A percentile compares a stretch with the other conserved stretches of the same genome.
Conservation (phyloP, 2,888 invertebrate species). For the Steinernema hermaphroditum region DNA sequence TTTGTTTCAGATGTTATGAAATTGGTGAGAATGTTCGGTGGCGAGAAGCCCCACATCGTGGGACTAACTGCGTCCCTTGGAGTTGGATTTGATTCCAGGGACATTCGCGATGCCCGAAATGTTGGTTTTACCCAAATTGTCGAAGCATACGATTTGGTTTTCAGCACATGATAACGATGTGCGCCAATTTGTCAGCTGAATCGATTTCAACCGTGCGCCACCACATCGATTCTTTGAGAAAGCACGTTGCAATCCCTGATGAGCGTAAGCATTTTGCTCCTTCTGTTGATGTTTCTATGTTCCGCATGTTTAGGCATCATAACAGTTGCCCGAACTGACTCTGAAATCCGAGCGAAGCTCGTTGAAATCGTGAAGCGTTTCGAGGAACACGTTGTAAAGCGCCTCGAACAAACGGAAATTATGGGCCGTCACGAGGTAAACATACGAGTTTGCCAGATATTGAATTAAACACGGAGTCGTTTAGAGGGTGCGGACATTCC, state of each 20-base stretch:
- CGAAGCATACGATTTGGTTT: neutral
- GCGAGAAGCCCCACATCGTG: conserved; percentile 27
- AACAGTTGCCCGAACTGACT: neutral
- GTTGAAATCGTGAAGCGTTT: neutral
- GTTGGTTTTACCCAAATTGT: neutral
- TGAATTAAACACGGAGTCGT: too few species aligned
- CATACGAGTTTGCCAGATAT: neutral
- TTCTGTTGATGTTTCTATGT: neutral
- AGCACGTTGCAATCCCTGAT: conserved; percentile 40
- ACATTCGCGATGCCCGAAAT: neutral
- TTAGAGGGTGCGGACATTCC: neutral
- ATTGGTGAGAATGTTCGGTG: neutral
- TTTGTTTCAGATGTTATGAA: neutral
- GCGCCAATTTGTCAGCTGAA: conserved; percentile 4
- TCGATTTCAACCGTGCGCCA: conserved; percentile 5
- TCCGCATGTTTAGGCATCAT: neutral
- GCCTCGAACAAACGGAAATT: neutral
- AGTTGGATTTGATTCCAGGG: conserved; percentile 12
- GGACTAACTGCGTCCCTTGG: conserved; percentile 39
- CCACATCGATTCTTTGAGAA: conserved; percentile 35
- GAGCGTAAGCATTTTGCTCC: conserved; percentile 36
- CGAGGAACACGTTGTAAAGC: neutral
- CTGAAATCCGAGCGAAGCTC: neutral
- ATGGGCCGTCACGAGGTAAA: neutral
- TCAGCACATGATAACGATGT: conserved; percentile 23